phyloP scores from a whole-genome alignment of 1,140 invertebrate genomes.

The Episyrphus balteatus region DNA sequence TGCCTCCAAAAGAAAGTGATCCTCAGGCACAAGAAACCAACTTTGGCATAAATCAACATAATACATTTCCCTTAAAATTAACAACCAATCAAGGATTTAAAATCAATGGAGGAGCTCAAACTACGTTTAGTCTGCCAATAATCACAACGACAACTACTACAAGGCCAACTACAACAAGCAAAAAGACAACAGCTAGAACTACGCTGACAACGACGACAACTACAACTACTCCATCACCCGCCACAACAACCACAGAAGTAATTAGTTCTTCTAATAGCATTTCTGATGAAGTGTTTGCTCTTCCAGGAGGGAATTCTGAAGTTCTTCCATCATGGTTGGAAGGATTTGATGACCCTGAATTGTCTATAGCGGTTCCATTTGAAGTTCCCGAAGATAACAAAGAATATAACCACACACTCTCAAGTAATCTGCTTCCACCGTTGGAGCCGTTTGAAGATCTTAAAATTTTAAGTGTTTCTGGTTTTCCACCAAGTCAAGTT shows the following conservation, averaged over 20 bases:
- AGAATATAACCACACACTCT: slow-evolving; percentile 26
- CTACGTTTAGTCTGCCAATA: slow-evolving; percentile 8
- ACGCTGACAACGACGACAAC: slow-evolving; percentile 4
- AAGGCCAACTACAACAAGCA: not conserved
- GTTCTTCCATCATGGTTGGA: slow-evolving; percentile 27
- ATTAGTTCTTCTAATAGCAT: slow-evolving; percentile 11
- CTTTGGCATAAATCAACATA: not conserved
- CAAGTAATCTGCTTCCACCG: slow-evolving; percentile 23
- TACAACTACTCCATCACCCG: not conserved
- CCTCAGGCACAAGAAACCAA: not conserved
- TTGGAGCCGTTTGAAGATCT: slow-evolving; percentile 27
- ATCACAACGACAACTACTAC: slow-evolving; percentile 2
- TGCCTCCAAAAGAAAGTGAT: slow-evolving; percentile 16
- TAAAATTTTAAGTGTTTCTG: slow-evolving; percentile 10
- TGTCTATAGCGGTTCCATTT: slow-evolving; percentile 32
- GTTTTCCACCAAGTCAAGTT: too few relatives aligned
- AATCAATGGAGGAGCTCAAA: not conserved
- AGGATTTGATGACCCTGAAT: slow-evolving; percentile 29
- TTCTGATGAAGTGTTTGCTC: slow-evolving; percentile 8
- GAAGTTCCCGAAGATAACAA: slow-evolving; percentile 25
- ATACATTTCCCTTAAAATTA: slow-evolving; percentile 1
- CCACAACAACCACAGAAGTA: slow-evolving; percentile 15
- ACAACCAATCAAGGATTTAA: too few relatives aligned
- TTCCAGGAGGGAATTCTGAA: slow-evolving; percentile 22
- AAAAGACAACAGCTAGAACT: not conserved